Percentiles rank a stretch among this genome's conserved stretches.
Evolutionary conservation across 2,113 vertebrate genomes (phyloP).

Genomic region (Cyanocitta stelleri): DNA sequence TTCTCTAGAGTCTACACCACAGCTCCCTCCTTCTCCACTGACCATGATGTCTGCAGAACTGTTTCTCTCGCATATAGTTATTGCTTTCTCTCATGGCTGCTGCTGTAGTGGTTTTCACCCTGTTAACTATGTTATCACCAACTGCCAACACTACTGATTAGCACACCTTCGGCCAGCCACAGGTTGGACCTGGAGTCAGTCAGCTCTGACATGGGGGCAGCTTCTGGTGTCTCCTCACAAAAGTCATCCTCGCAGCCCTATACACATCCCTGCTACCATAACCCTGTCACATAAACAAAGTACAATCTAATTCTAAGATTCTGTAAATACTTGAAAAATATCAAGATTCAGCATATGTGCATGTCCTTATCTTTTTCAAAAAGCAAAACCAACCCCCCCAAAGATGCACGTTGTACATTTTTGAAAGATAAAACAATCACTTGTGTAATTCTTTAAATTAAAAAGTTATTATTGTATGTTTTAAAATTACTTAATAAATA

Average conservation of each 20-base stretch:
- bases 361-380: background rate
- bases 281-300: background rate
- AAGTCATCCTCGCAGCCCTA: background rate
- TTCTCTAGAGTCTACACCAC: background rate
- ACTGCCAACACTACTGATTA: background rate
- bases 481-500: background rate
- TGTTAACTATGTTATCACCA: background rate
- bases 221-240: background rate
- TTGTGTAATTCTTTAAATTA: background rate
- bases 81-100: background rate
- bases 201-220: background rate
- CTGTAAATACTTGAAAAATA: background rate
- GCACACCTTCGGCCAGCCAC: background rate
- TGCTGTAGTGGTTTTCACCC: background rate
- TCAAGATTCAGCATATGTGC: background rate
- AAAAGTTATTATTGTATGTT: background rate
- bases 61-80: background rate
- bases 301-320: background rate
- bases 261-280: background rate
- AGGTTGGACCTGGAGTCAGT: background rate
- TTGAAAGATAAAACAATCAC: background rate
- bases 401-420: background rate
- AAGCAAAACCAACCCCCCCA: background rate
- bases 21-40: background rate
- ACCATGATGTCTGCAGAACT: background rate